phyloP scores from a whole-genome alignment of 2,113 vertebrate genomes.

The Perognathus longimembris region DNA sequence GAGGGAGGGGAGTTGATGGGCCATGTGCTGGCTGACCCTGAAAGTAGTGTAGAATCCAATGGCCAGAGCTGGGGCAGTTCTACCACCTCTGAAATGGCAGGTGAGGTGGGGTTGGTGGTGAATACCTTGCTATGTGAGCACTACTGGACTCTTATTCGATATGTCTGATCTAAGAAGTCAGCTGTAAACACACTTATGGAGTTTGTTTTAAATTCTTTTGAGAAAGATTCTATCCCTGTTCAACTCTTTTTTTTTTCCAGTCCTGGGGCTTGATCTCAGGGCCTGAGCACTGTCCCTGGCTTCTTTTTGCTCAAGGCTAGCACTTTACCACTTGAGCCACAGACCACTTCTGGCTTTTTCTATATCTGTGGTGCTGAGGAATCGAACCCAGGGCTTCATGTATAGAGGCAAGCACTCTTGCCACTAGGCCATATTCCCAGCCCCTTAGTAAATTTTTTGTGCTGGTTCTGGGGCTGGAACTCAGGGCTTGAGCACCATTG shows the following conservation, averaged over 20 bases:
- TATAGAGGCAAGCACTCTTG: too few species aligned
- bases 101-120: neutral
- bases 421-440: too few species aligned
- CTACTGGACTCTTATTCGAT: neutral
- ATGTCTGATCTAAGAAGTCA: neutral
- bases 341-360: too few species aligned
- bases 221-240: neutral
- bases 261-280: too few species aligned
- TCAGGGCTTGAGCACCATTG: too few species aligned
- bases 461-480: too few species aligned
- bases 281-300: too few species aligned
- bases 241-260: neutral
- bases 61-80: neutral
- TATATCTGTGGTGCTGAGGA: too few species aligned
- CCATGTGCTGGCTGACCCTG: neutral
- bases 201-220: neutral
- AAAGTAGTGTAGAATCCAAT: neutral
- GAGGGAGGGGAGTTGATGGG: neutral
- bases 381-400: too few species aligned
- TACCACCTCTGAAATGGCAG: constrained; percentile 19
- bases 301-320: too few species aligned
- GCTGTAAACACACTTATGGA: neutral
- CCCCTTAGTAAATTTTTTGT: too few species aligned
- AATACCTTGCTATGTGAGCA: neutral
- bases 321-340: too few species aligned